phyloP scores from a whole-genome alignment of 2,113 vertebrate genomes.

The Campylomormyrus tamandua region DNA sequence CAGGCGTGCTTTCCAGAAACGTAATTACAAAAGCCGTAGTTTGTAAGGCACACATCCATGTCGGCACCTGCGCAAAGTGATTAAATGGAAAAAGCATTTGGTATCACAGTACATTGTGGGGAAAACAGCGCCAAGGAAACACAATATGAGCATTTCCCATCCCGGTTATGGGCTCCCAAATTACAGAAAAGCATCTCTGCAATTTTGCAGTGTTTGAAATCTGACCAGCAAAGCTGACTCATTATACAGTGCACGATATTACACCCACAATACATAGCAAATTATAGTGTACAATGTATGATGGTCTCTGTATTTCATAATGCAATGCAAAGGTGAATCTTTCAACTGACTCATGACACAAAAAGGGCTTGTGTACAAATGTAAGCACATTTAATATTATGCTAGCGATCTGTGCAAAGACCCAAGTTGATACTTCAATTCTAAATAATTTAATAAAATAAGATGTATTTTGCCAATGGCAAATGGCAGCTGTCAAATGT shows the following conservation, averaged over 20 bases:
- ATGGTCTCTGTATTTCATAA: background rate
- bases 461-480: background rate
- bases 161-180: background rate
- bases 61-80: conserved; percentile 74
- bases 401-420: background rate
- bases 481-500: background rate
- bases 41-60: conserved; percentile 99
- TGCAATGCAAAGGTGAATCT: background rate
- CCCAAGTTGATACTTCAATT: background rate
- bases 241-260: background rate
- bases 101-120: background rate
- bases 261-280: background rate
- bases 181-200: background rate
- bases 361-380: background rate
- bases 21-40: conserved; percentile 95
- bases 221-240: background rate
- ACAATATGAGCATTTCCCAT: background rate
- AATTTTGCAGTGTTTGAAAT: background rate
- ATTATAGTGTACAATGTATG: background rate
- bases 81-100: background rate
- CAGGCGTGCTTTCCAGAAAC: conserved; percentile 96
- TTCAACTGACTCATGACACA: background rate
- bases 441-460: background rate
- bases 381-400: background rate
- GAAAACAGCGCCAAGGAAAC: background rate